Conservation (phyloP, 2,797 vertebrate species). For the Bradypus variegatus region DNA sequence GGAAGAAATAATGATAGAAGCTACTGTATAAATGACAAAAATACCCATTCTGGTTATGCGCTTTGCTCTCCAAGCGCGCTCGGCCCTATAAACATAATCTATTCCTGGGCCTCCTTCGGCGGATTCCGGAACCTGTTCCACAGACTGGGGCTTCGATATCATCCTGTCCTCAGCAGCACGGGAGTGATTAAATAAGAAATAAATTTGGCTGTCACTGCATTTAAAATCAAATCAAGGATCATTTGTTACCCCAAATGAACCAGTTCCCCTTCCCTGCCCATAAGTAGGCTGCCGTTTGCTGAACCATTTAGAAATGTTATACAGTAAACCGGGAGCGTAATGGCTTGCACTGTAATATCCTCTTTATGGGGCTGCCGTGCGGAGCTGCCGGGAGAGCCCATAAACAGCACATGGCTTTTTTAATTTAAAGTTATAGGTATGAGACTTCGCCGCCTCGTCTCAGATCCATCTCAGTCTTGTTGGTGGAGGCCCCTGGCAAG, state of each 20-base stretch:
- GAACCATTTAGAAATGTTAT: slow-evolving; percentile 72
- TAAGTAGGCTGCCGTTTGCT: slow-evolving; percentile 72
- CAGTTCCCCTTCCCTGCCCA: slow-evolving; percentile 69
- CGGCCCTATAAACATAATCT: slow-evolving; percentile 72
- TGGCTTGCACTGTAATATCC: slow-evolving; percentile 67
- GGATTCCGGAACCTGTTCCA: slow-evolving; percentile 62
- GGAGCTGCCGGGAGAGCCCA: slow-evolving; percentile 50
- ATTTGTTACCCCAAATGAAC: slow-evolving; percentile 77
- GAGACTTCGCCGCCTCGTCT: slow-evolving; percentile 30
- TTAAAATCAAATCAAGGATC: slow-evolving; percentile 80
- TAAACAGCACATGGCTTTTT: slow-evolving; percentile 67
- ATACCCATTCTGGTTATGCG: slow-evolving; percentile 57
- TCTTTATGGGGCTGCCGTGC: slow-evolving; percentile 69
- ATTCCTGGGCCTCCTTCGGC: slow-evolving; percentile 55
- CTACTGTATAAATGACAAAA: slow-evolving; percentile 72
- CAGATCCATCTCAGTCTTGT: not conserved
- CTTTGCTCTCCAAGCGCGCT: slow-evolving; percentile 46
- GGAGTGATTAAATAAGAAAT: slow-evolving; percentile 77
- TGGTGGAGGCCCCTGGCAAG: fast-evolving
- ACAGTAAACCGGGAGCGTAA: slow-evolving; percentile 68
- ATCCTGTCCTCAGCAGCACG: slow-evolving; percentile 60
- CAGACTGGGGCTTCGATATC: slow-evolving; percentile 63
- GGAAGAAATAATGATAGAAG: slow-evolving; percentile 68
- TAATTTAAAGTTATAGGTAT: slow-evolving; percentile 71
- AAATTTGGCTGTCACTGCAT: slow-evolving; percentile 75